These are phyloP conservation scores for Panthera leo DNA, from an alignment of 2,113 vertebrate genomes.

Conservation along the genomic window DNA sequence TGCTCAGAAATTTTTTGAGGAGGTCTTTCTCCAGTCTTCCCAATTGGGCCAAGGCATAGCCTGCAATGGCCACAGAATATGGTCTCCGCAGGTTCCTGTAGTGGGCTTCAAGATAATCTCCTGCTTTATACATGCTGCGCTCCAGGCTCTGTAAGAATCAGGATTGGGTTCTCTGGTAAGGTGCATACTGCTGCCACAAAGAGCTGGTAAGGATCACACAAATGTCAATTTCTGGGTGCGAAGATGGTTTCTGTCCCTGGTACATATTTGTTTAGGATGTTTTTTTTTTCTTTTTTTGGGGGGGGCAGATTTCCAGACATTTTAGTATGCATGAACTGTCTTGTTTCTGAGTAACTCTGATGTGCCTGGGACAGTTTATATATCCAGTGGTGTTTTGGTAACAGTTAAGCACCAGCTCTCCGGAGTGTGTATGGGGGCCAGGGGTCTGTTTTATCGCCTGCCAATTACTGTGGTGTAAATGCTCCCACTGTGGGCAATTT, in stretches of 20 bases:
- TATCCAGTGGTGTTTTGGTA: neutral
- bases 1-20: slow-evolving; percentile 58
- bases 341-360: neutral
- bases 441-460: neutral
- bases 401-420: neutral
- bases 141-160: slow-evolving; percentile 83
- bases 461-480: neutral
- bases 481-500: neutral
- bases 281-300: no score
- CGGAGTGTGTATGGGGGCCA: neutral
- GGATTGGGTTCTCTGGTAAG: neutral
- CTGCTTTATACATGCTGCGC: slow-evolving; percentile 82
- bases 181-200: neutral
- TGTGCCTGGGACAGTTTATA: no score
- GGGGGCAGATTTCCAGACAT: neutral
- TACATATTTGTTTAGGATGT: neutral
- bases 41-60: slow-evolving; percentile 88
- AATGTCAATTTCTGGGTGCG: neutral
- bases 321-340: neutral
- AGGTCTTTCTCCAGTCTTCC: slow-evolving; percentile 47
- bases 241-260: neutral
- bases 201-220: neutral
- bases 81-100: slow-evolving; percentile 85
- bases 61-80: slow-evolving; percentile 89
- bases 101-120: slow-evolving; percentile 79